Conservation (phyloP, 1,140 invertebrate species). For the Caenorhabditis latens region DNA sequence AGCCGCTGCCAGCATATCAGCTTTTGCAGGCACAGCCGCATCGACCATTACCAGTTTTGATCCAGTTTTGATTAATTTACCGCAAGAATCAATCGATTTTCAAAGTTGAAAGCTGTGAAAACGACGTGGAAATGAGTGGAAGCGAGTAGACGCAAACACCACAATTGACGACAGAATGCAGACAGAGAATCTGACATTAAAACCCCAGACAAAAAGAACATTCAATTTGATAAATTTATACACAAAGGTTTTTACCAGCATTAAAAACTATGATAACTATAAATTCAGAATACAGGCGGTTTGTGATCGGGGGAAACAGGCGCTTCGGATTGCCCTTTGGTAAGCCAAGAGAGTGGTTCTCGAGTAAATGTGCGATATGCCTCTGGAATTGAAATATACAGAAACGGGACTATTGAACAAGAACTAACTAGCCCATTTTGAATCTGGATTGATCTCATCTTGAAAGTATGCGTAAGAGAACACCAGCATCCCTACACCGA, state of each 20-base stretch:
- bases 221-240: too few species aligned
- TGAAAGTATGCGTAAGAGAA: conserved; percentile 38
- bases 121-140: conserved; percentile 34
- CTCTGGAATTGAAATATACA: neutral
- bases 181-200: neutral
- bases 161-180: conserved; percentile 13
- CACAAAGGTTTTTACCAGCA: too few species aligned
- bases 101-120: conserved; percentile 2
- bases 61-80: neutral
- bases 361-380: conserved; percentile 29
- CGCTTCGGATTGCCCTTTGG: neutral
- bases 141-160: neutral
- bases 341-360: conserved; percentile 49
- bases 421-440: conserved; percentile 15
- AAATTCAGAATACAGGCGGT: conserved; percentile 18
- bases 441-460: conserved; percentile 41
- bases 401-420: neutral
- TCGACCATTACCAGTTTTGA: conserved; percentile 4
- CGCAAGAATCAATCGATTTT: neutral
- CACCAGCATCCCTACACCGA: conserved; percentile 1
- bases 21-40: conserved; percentile 31
- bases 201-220: too few species aligned
- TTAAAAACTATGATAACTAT: too few species aligned
- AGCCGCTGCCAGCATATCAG: conserved; percentile 52
- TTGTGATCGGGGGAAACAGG: conserved; percentile 29